Evolutionary conservation across 2,888 invertebrate species (phyloP).

Genomic region (Pyrochroa serraticornis): DNA sequence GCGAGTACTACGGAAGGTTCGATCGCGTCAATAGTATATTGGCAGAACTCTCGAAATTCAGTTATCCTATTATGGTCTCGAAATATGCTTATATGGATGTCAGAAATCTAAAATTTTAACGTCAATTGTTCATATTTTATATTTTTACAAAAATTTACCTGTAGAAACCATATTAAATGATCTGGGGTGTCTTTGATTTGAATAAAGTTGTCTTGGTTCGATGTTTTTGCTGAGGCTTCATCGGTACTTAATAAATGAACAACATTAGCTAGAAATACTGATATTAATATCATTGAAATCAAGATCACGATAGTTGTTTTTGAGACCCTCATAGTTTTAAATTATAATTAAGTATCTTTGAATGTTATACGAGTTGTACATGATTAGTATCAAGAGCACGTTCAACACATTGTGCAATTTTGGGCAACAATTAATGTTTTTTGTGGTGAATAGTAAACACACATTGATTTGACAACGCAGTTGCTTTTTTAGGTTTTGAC

Average conservation of each 20-base stretch:
- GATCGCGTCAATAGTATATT: slow-evolving; percentile 72
- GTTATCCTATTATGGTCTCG: slow-evolving; percentile 74
- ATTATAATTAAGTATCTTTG: neutral
- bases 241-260: slow-evolving; percentile 71
- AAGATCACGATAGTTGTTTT: slow-evolving; percentile 67
- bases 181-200: slow-evolving; percentile 63
- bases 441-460: no score
- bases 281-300: slow-evolving; percentile 67
- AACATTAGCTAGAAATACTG: slow-evolving; percentile 73
- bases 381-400: neutral
- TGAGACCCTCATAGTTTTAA: slow-evolving; percentile 66
- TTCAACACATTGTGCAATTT: no score
- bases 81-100: slow-evolving; percentile 88
- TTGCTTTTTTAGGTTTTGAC: no score
- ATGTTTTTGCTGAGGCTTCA: slow-evolving; percentile 41
- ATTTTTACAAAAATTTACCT: slow-evolving; percentile 60
- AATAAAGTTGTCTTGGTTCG: slow-evolving; percentile 50
- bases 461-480: no score
- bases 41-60: slow-evolving; percentile 81
- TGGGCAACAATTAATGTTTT: no score
- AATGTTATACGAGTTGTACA: neutral
- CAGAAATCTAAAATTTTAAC: slow-evolving; percentile 72
- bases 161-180: slow-evolving; percentile 77
- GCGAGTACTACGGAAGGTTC: slow-evolving; percentile 80
- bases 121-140: slow-evolving; percentile 1